phyloP scores from a whole-genome alignment of 2,113 vertebrate genomes.

The human (Homo sapiens) region GRCh38 chr13:112228001-112228500 shows the following conservation, averaged over 20 bases:
- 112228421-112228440: not conserved
- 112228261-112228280: not conserved
- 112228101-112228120: not conserved
- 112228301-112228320: not conserved
- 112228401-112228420: not conserved
- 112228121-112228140: not conserved
- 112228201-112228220: not conserved
- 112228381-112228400: not conserved
- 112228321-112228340: not conserved
- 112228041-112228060: not conserved
- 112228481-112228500: not conserved
- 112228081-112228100: not conserved
- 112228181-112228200: not conserved
- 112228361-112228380: not conserved
- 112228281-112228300: rapidly evolving
- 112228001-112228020: too few species aligned
- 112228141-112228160: not conserved
- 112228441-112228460: not conserved
- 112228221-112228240: not conserved
- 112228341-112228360: not conserved
- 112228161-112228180: not conserved
- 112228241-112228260: not conserved
- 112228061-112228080: not conserved
- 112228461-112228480: not conserved
- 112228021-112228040: not conserved